These are phyloP conservation scores for Procambarus virginalis DNA, from an alignment of 1,140 invertebrate genomes.

Conservation along the genomic window DNA sequence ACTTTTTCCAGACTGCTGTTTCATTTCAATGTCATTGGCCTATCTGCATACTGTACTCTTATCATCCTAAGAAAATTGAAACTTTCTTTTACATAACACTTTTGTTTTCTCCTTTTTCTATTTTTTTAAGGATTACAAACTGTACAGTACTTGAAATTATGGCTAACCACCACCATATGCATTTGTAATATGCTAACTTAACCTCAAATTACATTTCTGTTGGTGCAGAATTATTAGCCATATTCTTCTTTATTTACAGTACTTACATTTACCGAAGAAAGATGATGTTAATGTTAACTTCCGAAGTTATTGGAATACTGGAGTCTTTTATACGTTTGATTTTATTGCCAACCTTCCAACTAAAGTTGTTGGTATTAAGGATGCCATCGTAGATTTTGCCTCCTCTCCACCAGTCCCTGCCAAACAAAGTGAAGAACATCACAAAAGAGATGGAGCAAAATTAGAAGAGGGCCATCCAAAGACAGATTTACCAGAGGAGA, in stretches of 20 bases:
- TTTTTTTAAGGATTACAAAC: too few species aligned
- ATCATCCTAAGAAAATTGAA: too few species aligned
- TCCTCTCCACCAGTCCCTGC: conserved; percentile 17
- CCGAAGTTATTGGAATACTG: conserved; percentile 62
- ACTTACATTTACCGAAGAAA: conserved; percentile 53
- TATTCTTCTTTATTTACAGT: conserved; percentile 33
- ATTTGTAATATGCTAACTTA: neutral
- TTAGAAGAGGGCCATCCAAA: neutral
- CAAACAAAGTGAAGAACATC: conserved; percentile 1
- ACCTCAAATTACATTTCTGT: too few species aligned
- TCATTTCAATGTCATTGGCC: too few species aligned
- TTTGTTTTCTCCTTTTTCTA: too few species aligned
- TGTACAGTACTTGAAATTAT: too few species aligned
- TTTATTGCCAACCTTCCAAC: conserved; percentile 57
- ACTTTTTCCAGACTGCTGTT: too few species aligned
- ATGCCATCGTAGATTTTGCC: conserved; percentile 37
- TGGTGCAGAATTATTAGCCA: neutral
- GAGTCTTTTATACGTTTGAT: conserved; percentile 59
- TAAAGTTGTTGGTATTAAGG: conserved; percentile 40
- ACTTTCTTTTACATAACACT: too few species aligned
- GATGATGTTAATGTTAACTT: conserved; percentile 61
- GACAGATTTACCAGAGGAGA: neutral
- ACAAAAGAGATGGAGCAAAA: conserved; percentile 21
- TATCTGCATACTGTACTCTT: too few species aligned
- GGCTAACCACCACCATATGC: too few species aligned